phyloP scores from a whole-genome alignment of 2,797 vertebrate genomes.

The Diplodus sargus region DNA sequence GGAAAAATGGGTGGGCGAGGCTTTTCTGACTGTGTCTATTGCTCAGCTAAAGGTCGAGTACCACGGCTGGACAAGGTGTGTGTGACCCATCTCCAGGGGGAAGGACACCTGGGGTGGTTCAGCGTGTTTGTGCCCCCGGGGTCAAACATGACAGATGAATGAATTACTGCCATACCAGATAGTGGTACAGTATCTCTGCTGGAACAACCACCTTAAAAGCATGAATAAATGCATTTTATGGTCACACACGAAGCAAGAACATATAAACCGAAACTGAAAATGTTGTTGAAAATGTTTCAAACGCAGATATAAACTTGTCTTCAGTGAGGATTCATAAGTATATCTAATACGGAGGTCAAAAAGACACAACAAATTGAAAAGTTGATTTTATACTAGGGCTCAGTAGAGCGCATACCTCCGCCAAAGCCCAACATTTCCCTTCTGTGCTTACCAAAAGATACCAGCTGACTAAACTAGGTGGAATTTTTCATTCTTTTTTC shows the following conservation, averaged over 20 bases:
- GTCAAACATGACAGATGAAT: conserved; percentile 44
- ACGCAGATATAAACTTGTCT: not conserved
- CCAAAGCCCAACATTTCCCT: too few species aligned
- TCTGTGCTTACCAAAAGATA: too few species aligned
- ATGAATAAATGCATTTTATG: conserved; percentile 29
- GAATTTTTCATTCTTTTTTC: too few species aligned
- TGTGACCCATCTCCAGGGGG: conserved; percentile 6
- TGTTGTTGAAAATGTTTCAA: not conserved
- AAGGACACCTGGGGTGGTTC: conserved; percentile 29
- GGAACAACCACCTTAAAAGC: conserved; percentile 2
- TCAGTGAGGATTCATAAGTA: not conserved
- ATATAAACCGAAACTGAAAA: too few species aligned
- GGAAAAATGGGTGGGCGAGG: conserved; percentile 57
- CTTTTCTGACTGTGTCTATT: conserved; percentile 26
- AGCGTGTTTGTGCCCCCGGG: conserved; percentile 26
- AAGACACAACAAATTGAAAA: too few species aligned
- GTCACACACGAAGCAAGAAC: not conserved
- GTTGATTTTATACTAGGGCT: too few species aligned
- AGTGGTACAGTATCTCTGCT: conserved; percentile 17
- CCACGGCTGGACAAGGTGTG: conserved; percentile 8
- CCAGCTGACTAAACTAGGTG: too few species aligned
- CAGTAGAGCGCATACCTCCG: too few species aligned
- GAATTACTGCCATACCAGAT: conserved; percentile 35
- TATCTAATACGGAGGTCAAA: not conserved
- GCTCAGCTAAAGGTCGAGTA: conserved; percentile 35